phyloP scores from a whole-genome alignment of 2,888 invertebrate species.

The Cryptocheilus praepositus region DNA sequence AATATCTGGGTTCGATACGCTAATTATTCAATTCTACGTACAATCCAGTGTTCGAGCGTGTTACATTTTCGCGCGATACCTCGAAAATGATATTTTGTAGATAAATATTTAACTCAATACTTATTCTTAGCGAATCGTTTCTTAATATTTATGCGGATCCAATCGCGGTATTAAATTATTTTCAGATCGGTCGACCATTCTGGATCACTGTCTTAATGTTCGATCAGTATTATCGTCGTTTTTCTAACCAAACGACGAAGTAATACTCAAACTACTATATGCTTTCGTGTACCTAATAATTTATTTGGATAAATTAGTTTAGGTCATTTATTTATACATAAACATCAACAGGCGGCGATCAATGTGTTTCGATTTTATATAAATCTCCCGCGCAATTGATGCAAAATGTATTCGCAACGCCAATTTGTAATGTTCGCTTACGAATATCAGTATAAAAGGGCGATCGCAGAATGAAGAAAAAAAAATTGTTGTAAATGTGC shows the following conservation, averaged over 20 bases:
- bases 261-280: slow-evolving; percentile 56
- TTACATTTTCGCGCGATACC: slow-evolving; percentile 17
- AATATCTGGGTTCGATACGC: background rate
- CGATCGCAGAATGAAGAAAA: slow-evolving; percentile 41
- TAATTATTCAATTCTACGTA: slow-evolving; percentile 5
- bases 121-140: slow-evolving; percentile 58
- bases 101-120: slow-evolving; percentile 60
- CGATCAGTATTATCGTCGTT: slow-evolving; percentile 63
- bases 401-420: slow-evolving; percentile 26
- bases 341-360: slow-evolving; percentile 26
- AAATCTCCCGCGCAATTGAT: slow-evolving; percentile 27
- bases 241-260: slow-evolving; percentile 59
- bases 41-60: slow-evolving; percentile 12
- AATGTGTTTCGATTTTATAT: slow-evolving; percentile 33
- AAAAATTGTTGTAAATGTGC: slow-evolving; percentile 66
- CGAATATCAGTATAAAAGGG: slow-evolving; percentile 39
- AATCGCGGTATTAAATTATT: slow-evolving; percentile 36
- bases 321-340: slow-evolving; percentile 44
- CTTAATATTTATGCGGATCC: slow-evolving; percentile 47
- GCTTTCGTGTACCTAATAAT: slow-evolving; percentile 64
- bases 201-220: slow-evolving; percentile 24
- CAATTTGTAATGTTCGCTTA: slow-evolving; percentile 43
- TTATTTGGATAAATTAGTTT: slow-evolving; percentile 67
- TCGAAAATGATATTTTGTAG: slow-evolving; percentile 57
- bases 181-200: background rate